These are phyloP conservation scores for Hestina assimilis DNA, from an alignment of 1,140 invertebrate genomes.

Conservation along the genomic window DNA sequence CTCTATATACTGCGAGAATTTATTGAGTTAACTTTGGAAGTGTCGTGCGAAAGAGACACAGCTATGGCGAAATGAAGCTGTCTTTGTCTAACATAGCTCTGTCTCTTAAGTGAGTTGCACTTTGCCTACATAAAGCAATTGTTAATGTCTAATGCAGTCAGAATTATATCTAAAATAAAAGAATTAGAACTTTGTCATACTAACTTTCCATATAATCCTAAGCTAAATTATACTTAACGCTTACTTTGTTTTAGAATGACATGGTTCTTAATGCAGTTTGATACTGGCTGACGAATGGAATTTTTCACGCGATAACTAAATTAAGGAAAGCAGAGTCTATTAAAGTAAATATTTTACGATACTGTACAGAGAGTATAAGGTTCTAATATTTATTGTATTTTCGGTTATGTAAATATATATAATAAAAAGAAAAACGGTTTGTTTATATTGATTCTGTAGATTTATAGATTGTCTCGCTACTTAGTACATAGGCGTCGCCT, in stretches of 20 bases:
- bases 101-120: too few species aligned
- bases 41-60: too few species aligned
- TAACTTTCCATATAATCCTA: neutral
- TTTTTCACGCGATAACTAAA: neutral
- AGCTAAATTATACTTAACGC: neutral
- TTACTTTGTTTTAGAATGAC: neutral
- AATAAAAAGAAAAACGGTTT: conserved; percentile 43
- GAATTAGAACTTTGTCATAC: neutral
- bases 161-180: too few species aligned
- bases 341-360: conserved; percentile 37
- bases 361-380: conserved; percentile 69
- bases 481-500: conserved; percentile 10
- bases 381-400: conserved; percentile 66
- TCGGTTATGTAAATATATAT: conserved; percentile 55
- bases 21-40: too few species aligned
- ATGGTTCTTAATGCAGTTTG: neutral
- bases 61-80: too few species aligned
- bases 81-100: too few species aligned
- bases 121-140: too few species aligned
- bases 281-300: neutral
- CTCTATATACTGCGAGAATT: too few species aligned
- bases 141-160: too few species aligned
- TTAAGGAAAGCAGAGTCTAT: conserved; percentile 37
- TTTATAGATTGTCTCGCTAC: conserved; percentile 31
- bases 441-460: conserved; percentile 40